Base-by-base conservation (phyloP, 1,140 invertebrate species). In the Elysia chlorotica region DNA sequence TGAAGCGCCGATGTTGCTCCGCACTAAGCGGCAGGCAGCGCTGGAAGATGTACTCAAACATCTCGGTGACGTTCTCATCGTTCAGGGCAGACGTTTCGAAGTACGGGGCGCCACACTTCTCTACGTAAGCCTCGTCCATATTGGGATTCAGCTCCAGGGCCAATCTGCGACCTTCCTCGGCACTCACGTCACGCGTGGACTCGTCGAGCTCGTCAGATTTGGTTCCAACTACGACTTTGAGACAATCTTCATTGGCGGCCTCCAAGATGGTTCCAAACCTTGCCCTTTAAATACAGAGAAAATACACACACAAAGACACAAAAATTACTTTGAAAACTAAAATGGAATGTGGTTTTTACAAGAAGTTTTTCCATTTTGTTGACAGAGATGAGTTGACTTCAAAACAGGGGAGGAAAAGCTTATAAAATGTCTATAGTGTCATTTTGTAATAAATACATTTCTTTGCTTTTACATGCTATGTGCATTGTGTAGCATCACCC, bases 51-150 rank as follows among this genome's bases (percentile, higher is more conserved):
- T 80, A 87, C 66, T 88, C 85, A 80, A 88, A 88, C 65, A 88
- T 78, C 33, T 84, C 78, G 14, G 80, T 74, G 3, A 88, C 85
- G 72, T 85, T 84, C 6, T 81, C 41, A 25, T 85, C 86, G 37
- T 74, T 80, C 35, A 82, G 74, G 76, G 86, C 87, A 6, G 87
- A 88, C 0, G 87, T 88, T 73, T 88, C 87, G 79, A 87, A 88
- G 74, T 86, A 88, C 3, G 86, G 86, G 1, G 83, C 75, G 10
- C 69, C 59, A n/a, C n/a, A n/a, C n/a, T n/a, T n/a, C 6, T 76
- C 70, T 14, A 80, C 38, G 72, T 76, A 78, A n/a, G 41, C 68
- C 2, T 79, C 17, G 37, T 83, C 78, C 3, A 83, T 72, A 35
- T 80, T 71, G 37, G 79, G 74, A 57, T 87, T 87, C 10, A 87